A percentile compares a stretch with the other conserved stretches of the same genome.
These are phyloP conservation scores for Ceratotherium simum DNA, from an alignment of 2,113 vertebrate genomes.

Conservation along the genomic window DNA sequence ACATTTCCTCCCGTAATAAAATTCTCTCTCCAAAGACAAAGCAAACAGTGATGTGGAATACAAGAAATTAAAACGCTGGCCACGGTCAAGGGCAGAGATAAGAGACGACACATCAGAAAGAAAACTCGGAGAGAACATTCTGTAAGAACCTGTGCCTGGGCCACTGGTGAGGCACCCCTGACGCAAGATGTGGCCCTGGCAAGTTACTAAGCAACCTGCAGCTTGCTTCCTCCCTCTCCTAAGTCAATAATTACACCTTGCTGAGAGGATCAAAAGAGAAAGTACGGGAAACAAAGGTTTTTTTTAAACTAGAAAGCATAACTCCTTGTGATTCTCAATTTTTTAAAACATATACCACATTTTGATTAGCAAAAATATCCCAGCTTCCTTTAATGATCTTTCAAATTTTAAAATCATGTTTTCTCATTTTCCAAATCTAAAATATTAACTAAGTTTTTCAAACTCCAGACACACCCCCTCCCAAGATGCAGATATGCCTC, in stretches of 20 bases:
- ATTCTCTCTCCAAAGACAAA: conserved; percentile 70
- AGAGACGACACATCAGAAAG: not conserved
- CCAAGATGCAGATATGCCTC: not conserved
- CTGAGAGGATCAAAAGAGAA: not conserved
- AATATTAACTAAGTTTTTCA: not conserved
- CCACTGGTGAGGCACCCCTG: not conserved
- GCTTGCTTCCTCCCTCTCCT: not conserved
- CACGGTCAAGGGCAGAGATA: conserved; percentile 21
- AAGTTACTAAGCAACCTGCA: not conserved
- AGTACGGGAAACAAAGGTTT: accelerated
- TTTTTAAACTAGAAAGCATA: not conserved
- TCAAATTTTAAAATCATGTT: not conserved
- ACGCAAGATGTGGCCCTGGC: not conserved
- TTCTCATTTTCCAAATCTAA: conserved; percentile 34
- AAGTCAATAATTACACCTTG: too few species aligned
- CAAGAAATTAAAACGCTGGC: not conserved
- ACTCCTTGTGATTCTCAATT: not conserved
- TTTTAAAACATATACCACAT: not conserved
- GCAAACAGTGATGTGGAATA: conserved; percentile 52
- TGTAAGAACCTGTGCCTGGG: not conserved
- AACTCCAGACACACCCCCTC: not conserved
- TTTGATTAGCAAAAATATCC: not conserved
- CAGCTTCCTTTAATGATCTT: not conserved
- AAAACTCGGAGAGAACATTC: not conserved
- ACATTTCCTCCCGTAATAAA: conserved; percentile 69